Evolutionary conservation across 1,140 invertebrate genomes (phyloP), one percentile per base, ranked within the genome.

Genomic region (Melipona quadrifasciata): DNA sequence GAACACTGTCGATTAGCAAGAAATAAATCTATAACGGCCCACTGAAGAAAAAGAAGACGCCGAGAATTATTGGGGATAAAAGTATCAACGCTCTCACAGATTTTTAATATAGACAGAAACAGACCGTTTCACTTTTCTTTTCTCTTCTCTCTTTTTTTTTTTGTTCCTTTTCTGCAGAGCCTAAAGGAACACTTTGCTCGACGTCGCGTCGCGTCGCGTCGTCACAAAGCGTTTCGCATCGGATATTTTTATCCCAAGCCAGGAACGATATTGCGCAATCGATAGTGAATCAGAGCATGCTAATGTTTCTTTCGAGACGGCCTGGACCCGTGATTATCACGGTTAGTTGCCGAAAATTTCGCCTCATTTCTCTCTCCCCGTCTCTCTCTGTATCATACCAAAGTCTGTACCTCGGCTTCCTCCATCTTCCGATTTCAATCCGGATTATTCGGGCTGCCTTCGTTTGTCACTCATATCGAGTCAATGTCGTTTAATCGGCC

Each of bases 201-300:
- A 17, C 47, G 8, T 19, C 19, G 39, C 39, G 39, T 39, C 34
- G 34, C 34, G 34, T 39, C 34, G 39, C 39, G 6, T 47, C 39
- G 12, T 27, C 55, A 47, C 67, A 58, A 71, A 80, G 39, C 21
- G 64, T 65, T 65, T n/a, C 1, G 34, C 71, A 21, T 4, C 11
- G 21, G n/a, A 65, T 75, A 81, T 64, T 53, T 74, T 64, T 53
- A 51, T 19, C 57, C 19, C 14, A 16, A 39, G 21, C 19, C 11
- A 27, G 19, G 17, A 58, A 47, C 58, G 47, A 57, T 76, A 31
- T 67, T 27, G 16, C 80, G 51, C 31, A 82, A 82, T 82, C 80
- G 61, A 82, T 82, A 57, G 51, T 27, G 72, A 76, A 82, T 82
- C 80, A 82, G 80, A 77, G 73, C 73, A 39, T 82, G 51, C n/a